phyloP scores from a whole-genome alignment of 2,797 vertebrate genomes.

The Sebastes taczanowskii region DNA sequence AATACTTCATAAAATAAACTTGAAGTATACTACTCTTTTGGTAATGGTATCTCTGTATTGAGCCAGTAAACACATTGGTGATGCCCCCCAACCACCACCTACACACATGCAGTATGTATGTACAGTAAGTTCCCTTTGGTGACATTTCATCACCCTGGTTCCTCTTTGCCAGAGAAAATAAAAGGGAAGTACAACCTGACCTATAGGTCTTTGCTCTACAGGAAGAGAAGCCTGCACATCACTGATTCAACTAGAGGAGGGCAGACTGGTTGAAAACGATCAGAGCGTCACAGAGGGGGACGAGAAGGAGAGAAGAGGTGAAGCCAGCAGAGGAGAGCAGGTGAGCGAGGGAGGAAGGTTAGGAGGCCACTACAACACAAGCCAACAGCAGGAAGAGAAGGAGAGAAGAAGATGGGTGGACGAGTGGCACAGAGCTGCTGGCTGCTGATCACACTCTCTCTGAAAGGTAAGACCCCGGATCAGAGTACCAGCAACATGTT shows the following conservation, averaged over 20 bases:
- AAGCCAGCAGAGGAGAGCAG: not conserved
- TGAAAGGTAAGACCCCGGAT: conserved; percentile 53
- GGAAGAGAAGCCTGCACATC: not conserved
- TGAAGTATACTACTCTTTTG: too few species aligned
- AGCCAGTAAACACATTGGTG: not conserved
- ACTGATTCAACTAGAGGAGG: not conserved
- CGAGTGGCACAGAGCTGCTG: conserved; percentile 26
- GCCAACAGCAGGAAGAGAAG: not conserved
- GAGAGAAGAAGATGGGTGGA: conserved; percentile 37
- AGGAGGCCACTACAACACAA: not conserved
- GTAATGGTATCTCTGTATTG: not conserved
- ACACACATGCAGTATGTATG: not conserved
- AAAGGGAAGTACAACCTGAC: conserved; percentile 38
- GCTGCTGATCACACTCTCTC: conserved; percentile 50
- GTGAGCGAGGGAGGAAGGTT: not conserved
- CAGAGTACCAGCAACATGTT: not conserved
- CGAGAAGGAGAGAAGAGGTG: not conserved
- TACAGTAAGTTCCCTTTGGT: not conserved
- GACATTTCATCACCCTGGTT: not conserved
- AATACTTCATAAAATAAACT: too few species aligned
- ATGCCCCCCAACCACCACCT: not conserved
- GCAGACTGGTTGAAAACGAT: not conserved
- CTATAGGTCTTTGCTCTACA: not conserved
- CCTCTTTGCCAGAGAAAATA: not conserved
- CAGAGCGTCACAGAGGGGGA: not conserved